Percentiles rank a stretch among this genome's conserved stretches.
Conservation (phyloP, 2,113 vertebrate species). For the Ceuthmochares aereus region DNA sequence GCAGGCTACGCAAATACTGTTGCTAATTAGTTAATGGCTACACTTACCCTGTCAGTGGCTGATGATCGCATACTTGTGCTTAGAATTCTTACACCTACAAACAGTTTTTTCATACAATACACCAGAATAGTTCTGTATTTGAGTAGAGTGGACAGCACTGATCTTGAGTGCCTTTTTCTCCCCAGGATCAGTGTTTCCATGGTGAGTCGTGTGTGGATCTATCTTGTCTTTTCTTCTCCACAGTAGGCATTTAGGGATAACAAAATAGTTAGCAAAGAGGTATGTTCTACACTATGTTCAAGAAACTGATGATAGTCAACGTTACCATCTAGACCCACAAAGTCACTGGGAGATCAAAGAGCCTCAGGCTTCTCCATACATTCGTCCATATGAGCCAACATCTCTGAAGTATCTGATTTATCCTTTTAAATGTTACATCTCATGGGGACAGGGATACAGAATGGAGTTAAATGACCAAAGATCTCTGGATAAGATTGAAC, state of each 20-base stretch:
- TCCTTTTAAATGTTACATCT: conserved; percentile 1
- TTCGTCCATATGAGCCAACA: neutral
- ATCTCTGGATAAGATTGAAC: neutral
- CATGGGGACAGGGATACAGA: neutral
- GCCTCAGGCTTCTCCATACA: neutral
- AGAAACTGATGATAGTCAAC: conserved; percentile 20
- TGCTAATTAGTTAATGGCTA: conserved; percentile 49
- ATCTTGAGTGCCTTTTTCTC: conserved; percentile 33
- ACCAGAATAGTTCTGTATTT: neutral
- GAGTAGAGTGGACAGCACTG: neutral
- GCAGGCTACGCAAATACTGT: conserved; percentile 5
- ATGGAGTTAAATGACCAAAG: neutral
- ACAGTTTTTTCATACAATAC: neutral
- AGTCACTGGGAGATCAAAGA: neutral
- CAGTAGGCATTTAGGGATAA: conserved; percentile 38
- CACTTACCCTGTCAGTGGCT: neutral
- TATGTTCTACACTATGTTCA: neutral
- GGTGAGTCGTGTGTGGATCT: conserved; percentile 21
- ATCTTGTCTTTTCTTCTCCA: neutral
- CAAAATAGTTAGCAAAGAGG: conserved; percentile 8
- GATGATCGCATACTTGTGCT: neutral
- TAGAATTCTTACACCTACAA: neutral
- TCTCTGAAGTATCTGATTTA: neutral
- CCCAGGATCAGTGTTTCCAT: conserved; percentile 49
- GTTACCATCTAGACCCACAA: neutral